These are phyloP conservation scores for Pollenia griseotomentosa DNA, from an alignment of 2,888 invertebrate genomes.

Conservation along the genomic window DNA sequence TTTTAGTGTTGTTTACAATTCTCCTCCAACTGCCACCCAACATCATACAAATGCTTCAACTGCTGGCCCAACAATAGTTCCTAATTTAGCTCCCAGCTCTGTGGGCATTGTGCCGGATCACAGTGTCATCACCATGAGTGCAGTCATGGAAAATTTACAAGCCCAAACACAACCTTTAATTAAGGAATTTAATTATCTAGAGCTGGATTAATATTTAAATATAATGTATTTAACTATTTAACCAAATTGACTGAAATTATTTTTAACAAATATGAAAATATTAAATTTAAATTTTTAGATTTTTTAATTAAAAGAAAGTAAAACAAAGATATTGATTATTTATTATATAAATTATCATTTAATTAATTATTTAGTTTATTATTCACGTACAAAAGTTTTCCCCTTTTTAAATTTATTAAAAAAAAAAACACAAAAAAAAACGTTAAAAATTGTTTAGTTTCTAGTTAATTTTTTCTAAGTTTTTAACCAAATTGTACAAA, in stretches of 20 bases:
- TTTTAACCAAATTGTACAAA: conserved; percentile 69
- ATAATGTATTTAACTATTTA: conserved; percentile 26
- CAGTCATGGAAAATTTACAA: conserved; percentile 75
- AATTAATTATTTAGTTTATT: conserved; percentile 50
- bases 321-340: conserved; percentile 42
- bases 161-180: conserved; percentile 73
- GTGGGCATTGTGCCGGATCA: conserved; percentile 74
- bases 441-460: conserved; percentile 69
- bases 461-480: conserved; percentile 63
- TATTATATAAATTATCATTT: conserved; percentile 57
- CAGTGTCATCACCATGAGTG: conserved; percentile 71
- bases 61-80: conserved; percentile 62
- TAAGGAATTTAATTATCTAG: conserved; percentile 78
- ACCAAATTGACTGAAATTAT: conserved; percentile 57
- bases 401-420: conserved; percentile 15
- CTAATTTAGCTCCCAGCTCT: conserved; percentile 66
- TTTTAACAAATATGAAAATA: not conserved
- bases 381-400: conserved; percentile 49
- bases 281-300: not conserved
- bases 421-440: not conserved
- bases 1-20: conserved; percentile 75
- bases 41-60: conserved; percentile 22
- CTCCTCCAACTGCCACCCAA: conserved; percentile 41
- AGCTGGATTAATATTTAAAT: conserved; percentile 76
- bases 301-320: conserved; percentile 28